phyloP scores from a whole-genome alignment of 2,797 vertebrate species.

The Miichthys miiuy region DNA sequence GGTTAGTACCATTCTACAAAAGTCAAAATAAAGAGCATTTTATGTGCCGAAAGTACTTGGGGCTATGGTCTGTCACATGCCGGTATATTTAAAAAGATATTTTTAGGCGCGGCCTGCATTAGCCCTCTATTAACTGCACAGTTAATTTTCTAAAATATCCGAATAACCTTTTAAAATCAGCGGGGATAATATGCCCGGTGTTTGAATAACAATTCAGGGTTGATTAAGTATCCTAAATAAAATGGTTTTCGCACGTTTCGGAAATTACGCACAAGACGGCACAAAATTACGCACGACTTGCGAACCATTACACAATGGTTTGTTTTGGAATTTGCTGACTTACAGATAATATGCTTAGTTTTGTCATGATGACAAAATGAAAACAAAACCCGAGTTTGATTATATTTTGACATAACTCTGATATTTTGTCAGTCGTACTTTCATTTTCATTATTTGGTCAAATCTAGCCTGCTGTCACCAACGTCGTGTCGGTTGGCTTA shows the following conservation, averaged over 20 bases:
- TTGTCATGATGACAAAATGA: not conserved
- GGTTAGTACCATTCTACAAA: constrained; percentile 25
- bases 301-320: not conserved
- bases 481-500: fast-evolving
- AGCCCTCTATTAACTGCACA: not conserved
- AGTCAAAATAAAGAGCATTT: constrained; percentile 36
- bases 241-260: not conserved
- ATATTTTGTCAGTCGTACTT: not conserved
- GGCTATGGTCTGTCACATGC: constrained; percentile 49
- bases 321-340: not conserved
- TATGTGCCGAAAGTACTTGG: constrained; percentile 23
- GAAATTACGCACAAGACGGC: constrained; percentile 27
- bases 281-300: constrained; percentile 29
- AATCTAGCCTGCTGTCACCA: not conserved
- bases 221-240: constrained; percentile 2
- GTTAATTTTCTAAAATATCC: constrained; percentile 20
- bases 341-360: not conserved
- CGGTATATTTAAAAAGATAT: constrained; percentile 15
- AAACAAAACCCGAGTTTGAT: not conserved
- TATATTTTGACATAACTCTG: not conserved
- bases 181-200: not conserved
- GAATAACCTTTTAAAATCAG: constrained; percentile 7
- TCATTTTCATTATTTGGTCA: not conserved
- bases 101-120: constrained; percentile 9
- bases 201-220: constrained; percentile 6